Evolutionary conservation across 2,113 vertebrate genomes (phyloP).

Genomic region (Tyrannus savana): DNA sequence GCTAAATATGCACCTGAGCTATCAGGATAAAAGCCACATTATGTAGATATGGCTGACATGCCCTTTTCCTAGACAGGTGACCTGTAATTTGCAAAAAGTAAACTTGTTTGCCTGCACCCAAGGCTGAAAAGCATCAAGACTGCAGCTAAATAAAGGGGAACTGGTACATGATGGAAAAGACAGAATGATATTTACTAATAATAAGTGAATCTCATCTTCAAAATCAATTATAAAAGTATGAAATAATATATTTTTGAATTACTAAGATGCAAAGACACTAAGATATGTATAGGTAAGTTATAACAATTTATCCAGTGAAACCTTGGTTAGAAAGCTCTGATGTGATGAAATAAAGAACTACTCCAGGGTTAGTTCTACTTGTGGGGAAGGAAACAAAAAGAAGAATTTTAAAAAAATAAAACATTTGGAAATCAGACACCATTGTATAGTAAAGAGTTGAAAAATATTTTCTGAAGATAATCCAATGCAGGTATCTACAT

Average conservation of each 20-base stretch:
- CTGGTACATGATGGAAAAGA: neutral
- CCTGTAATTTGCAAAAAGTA: neutral
- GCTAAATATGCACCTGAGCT: neutral
- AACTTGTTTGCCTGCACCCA: neutral
- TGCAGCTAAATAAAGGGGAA: neutral
- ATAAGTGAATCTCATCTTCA: neutral
- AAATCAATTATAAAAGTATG: neutral
- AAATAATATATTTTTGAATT: neutral
- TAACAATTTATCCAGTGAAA: neutral
- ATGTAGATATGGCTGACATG: neutral
- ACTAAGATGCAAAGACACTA: neutral
- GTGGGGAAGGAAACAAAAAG: neutral
- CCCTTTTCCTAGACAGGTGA: neutral
- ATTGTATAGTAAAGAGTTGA: neutral
- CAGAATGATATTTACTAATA: neutral
- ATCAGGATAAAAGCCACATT: neutral
- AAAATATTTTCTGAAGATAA: neutral
- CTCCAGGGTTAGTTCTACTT: neutral
- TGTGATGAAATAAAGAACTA: neutral
- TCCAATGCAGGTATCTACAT: neutral
- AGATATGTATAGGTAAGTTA: neutral
- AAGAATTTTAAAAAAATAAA: neutral
- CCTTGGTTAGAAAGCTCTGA: neutral
- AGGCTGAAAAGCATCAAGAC: neutral
- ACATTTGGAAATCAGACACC: neutral